These are phyloP conservation scores for Odobenus rosmarus DNA, from an alignment of 2,113 vertebrate genomes.

Conservation along the genomic window DNA sequence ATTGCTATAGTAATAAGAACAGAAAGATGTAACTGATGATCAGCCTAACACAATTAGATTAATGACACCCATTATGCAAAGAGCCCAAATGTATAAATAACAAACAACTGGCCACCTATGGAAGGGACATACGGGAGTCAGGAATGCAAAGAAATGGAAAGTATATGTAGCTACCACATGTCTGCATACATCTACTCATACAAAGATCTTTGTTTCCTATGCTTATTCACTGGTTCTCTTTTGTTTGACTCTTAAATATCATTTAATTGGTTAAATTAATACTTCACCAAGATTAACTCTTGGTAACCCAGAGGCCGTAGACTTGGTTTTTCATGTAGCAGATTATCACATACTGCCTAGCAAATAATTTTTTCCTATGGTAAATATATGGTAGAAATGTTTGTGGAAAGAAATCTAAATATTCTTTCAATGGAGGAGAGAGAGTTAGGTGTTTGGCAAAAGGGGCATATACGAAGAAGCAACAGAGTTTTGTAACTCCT, in stretches of 20 bases:
- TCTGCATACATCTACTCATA: background rate
- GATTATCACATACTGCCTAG: background rate
- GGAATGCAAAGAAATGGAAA: background rate
- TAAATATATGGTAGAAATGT: background rate
- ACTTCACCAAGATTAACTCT: background rate
- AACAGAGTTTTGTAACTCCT: background rate
- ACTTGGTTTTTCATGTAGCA: background rate
- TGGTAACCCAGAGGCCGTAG: background rate
- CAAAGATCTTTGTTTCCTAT: background rate
- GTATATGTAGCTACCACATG: background rate
- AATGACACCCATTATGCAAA: background rate
- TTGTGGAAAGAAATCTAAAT: background rate
- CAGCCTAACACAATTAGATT: background rate
- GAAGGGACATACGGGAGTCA: background rate
- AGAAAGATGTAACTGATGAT: background rate
- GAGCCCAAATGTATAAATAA: background rate
- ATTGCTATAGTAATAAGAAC: background rate
- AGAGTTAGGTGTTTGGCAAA: background rate
- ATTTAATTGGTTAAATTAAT: constrained; percentile 30
- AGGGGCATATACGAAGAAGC: background rate
- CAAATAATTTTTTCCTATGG: background rate
- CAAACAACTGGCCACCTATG: background rate
- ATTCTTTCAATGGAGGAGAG: background rate
- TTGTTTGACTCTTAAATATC: background rate
- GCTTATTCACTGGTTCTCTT: background rate